Percentiles rank a stretch among this genome's conserved stretches.
phyloP scores from a whole-genome alignment of 2,888 invertebrate species.

The Eupithecia dodoneata region DNA sequence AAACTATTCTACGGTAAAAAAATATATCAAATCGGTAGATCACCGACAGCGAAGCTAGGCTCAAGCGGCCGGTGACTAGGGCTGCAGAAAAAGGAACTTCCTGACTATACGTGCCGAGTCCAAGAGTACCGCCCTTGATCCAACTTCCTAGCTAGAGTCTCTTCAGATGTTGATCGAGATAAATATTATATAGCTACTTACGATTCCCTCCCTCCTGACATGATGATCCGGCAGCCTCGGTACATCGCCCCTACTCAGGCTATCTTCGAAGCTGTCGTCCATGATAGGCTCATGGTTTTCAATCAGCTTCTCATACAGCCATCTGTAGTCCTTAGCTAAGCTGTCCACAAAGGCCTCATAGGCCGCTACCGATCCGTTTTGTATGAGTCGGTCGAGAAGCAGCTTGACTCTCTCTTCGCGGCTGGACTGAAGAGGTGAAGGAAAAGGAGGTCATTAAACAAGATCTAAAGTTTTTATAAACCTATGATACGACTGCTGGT shows the following conservation, averaged over 20 bases:
- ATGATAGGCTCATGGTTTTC: constrained; percentile 62
- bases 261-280: constrained; percentile 77
- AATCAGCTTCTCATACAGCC: constrained; percentile 82
- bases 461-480: not conserved
- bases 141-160: too few species aligned
- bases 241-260: constrained; percentile 83
- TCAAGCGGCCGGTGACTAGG: too few species aligned
- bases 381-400: constrained; percentile 70
- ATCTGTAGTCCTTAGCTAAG: constrained; percentile 81
- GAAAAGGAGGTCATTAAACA: not conserved
- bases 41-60: too few species aligned
- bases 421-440: constrained; percentile 56
- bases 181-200: constrained; percentile 53
- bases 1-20: too few species aligned
- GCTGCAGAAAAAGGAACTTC: too few species aligned
- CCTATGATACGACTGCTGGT: too few species aligned
- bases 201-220: constrained; percentile 77
- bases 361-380: constrained; percentile 71
- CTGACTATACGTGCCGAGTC: too few species aligned
- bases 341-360: constrained; percentile 83
- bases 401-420: constrained; percentile 68
- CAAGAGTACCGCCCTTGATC: too few species aligned
- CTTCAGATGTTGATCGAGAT: too few species aligned
- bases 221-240: constrained; percentile 83
- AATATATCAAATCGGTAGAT: too few species aligned